A percentile compares a stretch with the other conserved stretches of the same genome.
Evolutionary conservation across 2,113 vertebrate genomes (phyloP).

Genomic region (Mohoua ochrocephala): DNA sequence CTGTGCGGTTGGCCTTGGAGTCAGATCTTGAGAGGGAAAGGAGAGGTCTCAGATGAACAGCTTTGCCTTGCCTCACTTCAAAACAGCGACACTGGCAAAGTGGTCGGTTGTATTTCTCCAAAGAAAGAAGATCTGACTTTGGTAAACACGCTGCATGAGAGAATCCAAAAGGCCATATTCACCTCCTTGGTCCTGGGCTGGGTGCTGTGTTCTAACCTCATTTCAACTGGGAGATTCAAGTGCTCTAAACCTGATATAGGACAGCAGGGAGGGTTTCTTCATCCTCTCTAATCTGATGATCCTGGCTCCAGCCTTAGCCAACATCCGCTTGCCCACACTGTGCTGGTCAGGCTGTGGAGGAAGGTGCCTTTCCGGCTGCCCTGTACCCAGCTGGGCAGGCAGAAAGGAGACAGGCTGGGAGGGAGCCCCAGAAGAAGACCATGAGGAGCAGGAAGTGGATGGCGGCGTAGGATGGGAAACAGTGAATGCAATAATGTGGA

Average conservation of each 20-base stretch:
- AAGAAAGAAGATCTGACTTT: not conserved
- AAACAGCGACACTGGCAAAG: not conserved
- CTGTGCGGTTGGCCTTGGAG: not conserved
- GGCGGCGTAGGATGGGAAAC: not conserved
- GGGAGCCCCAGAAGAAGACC: not conserved
- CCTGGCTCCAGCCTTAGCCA: not conserved
- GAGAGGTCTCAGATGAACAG: not conserved
- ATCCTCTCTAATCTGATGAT: not conserved
- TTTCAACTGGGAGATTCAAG: not conserved
- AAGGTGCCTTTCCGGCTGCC: not conserved
- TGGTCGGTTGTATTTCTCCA: not conserved
- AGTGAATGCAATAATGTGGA: not conserved
- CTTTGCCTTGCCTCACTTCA: not conserved
- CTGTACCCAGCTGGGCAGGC: not conserved
- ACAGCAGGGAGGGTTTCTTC: not conserved
- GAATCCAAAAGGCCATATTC: not conserved
- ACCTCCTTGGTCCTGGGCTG: not conserved
- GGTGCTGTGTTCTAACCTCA: not conserved
- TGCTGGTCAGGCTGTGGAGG: not conserved
- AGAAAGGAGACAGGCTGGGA: not conserved
- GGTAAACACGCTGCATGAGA: not conserved
- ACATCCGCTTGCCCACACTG: accelerated
- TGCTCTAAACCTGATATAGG: not conserved
- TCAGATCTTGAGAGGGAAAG: not conserved
- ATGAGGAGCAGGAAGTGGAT: not conserved